Evolutionary conservation across 2,113 vertebrate species (phyloP).

Genomic region (Macroglossus sobrinus): DNA sequence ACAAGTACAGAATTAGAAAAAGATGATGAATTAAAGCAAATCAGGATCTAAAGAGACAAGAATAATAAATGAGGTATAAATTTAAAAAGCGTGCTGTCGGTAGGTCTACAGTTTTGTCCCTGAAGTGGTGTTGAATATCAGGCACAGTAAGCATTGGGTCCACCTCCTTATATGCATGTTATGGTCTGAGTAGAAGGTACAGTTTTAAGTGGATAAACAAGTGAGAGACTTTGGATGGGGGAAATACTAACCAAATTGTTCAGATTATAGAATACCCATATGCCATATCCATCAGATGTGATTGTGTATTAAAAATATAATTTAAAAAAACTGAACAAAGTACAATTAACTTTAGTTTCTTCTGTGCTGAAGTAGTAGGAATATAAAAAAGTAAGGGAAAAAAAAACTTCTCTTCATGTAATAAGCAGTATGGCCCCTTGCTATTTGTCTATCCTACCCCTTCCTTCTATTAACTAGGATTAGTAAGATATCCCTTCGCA

Average conservation of each 20-base stretch:
- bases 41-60: background rate
- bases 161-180: background rate
- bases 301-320: background rate
- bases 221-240: background rate
- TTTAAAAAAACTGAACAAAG: background rate
- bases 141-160: background rate
- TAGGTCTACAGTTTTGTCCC: background rate
- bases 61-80: background rate
- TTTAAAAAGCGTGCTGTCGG: background rate
- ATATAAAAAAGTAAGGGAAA: background rate
- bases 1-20: background rate
- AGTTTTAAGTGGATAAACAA: background rate
- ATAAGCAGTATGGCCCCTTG: background rate
- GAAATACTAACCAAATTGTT: background rate
- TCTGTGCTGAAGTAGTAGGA: background rate
- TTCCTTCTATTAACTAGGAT: background rate
- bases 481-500: background rate
- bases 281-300: background rate
- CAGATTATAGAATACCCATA: background rate
- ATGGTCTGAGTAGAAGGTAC: background rate
- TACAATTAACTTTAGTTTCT: background rate
- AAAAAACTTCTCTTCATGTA: background rate
- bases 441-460: background rate
- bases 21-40: background rate
- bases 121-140: background rate